A percentile compares a stretch with the other conserved stretches of the same genome.
Conservation (phyloP, 2,888 invertebrate genomes). For the Drosophila tanythrix region DNA sequence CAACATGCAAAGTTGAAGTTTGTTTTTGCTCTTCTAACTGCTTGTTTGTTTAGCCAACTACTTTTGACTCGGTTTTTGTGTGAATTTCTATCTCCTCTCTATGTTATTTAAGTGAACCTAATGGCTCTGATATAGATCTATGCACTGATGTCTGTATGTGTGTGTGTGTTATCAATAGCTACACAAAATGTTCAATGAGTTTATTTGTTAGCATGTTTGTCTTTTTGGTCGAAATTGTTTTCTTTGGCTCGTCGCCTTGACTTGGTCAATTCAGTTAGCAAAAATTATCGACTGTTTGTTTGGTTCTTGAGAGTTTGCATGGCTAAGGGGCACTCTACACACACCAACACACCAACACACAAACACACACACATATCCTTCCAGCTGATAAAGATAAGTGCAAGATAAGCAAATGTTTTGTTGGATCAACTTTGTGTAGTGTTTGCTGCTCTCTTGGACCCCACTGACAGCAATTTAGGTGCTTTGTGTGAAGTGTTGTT, state of each 20-base stretch:
- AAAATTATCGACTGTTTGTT: constrained; percentile 71
- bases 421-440: constrained; percentile 49
- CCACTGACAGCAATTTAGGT: constrained; percentile 28
- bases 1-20: constrained; percentile 36
- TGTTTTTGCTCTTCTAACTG: constrained; percentile 17
- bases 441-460: constrained; percentile 47
- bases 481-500: constrained; percentile 44
- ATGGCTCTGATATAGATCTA: constrained; percentile 54
- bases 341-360: constrained; percentile 1
- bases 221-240: constrained; percentile 48
- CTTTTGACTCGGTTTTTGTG: constrained; percentile 14
- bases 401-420: constrained; percentile 64
- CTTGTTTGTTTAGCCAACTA: constrained; percentile 38
- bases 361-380: constrained; percentile 1
- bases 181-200: constrained; percentile 49
- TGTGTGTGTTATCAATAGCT: constrained; percentile 31
- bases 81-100: constrained; percentile 1
- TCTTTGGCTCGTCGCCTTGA: constrained; percentile 32
- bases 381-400: constrained; percentile 59
- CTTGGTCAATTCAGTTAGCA: constrained; percentile 72
- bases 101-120: constrained; percentile 55
- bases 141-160: constrained; percentile 16
- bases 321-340: constrained; percentile 17
- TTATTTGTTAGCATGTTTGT: constrained; percentile 63
- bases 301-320: constrained; percentile 44